These are phyloP conservation scores for Drosophila teissieri DNA, from an alignment of 1,140 invertebrate genomes.

Conservation along the genomic window DNA sequence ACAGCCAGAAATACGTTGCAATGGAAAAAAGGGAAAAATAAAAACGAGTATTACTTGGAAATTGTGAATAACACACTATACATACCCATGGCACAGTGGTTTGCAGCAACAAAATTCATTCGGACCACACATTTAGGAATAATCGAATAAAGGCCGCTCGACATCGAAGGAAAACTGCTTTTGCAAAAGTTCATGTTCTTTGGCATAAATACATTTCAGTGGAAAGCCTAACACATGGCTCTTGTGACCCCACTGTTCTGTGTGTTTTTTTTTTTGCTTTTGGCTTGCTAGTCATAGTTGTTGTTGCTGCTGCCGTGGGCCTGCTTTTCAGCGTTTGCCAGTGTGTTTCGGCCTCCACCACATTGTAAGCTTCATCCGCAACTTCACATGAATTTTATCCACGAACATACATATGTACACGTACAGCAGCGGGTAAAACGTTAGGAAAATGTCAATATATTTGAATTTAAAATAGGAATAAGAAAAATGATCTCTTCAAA, in stretches of 20 bases:
- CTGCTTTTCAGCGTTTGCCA: conserved; percentile 40
- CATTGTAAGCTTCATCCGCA: conserved; percentile 64
- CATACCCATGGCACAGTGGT: conserved; percentile 42
- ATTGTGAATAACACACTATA: conserved; percentile 70
- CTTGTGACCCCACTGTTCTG: conserved; percentile 23
- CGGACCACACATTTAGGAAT: conserved; percentile 9
- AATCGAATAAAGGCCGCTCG: conserved; percentile 33
- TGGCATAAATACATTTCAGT: conserved; percentile 4
- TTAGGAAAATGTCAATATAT: neutral
- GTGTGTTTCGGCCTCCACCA: conserved; percentile 66
- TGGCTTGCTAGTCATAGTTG: conserved; percentile 25
- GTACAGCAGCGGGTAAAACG: neutral
- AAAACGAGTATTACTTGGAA: conserved; percentile 81
- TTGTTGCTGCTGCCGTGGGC: conserved; percentile 62
- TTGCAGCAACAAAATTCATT: conserved; percentile 17
- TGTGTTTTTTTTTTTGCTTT: conserved; percentile 38
- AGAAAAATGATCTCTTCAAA: neutral
- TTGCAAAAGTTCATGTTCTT: conserved; percentile 7
- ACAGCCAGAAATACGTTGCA: conserved; percentile 36
- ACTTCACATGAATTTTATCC: conserved; percentile 64
- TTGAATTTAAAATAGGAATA: neutral
- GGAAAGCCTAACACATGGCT: conserved; percentile 27
- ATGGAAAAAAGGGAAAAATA: conserved; percentile 51
- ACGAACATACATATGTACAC: conserved; percentile 22
- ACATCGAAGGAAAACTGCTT: conserved; percentile 21